Conservation (phyloP, 1,140 invertebrate genomes). For the Cotesia typhae region DNA sequence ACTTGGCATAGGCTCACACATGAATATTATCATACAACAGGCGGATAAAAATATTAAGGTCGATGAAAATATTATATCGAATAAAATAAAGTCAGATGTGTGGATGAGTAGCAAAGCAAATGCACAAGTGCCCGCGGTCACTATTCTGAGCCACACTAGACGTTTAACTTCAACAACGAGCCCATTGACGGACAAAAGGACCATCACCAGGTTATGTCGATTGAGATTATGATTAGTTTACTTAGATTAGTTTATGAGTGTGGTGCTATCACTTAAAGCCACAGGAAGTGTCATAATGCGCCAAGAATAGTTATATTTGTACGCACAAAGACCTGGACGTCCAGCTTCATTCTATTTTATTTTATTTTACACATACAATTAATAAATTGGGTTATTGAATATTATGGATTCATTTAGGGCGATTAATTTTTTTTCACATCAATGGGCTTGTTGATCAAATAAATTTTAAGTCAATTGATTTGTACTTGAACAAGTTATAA, state of each 20-base stretch:
- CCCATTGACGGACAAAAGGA: slow-evolving; percentile 30
- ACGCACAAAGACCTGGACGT: slow-evolving; percentile 38
- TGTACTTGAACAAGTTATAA: no score
- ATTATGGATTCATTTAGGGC: background rate
- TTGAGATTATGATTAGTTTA: background rate
- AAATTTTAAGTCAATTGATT: background rate
- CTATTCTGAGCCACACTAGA: slow-evolving; percentile 30
- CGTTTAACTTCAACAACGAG: slow-evolving; percentile 26
- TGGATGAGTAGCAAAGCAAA: slow-evolving; percentile 28
- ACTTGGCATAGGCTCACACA: background rate
- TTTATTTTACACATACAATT: slow-evolving; percentile 9
- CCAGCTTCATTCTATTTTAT: slow-evolving; percentile 41
- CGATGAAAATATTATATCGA: slow-evolving; percentile 30
- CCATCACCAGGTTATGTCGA: slow-evolving; percentile 5
- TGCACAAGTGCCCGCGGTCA: slow-evolving; percentile 22
- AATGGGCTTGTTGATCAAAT: slow-evolving; percentile 13
- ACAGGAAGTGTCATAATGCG: slow-evolving; percentile 4
- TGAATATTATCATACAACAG: background rate
- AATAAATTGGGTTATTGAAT: slow-evolving; percentile 27
- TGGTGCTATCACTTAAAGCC: background rate
- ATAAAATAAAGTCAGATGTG: slow-evolving; percentile 29
- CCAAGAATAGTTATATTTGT: slow-evolving; percentile 38
- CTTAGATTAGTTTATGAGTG: background rate
- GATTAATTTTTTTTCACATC: background rate
- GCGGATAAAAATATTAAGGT: slow-evolving; percentile 27